A percentile compares a stretch with the other conserved stretches of the same genome.
These are phyloP conservation scores for Cremastobaeus sp. DNA, from an alignment of 2,888 invertebrate genomes.

Conservation along the genomic window DNA sequence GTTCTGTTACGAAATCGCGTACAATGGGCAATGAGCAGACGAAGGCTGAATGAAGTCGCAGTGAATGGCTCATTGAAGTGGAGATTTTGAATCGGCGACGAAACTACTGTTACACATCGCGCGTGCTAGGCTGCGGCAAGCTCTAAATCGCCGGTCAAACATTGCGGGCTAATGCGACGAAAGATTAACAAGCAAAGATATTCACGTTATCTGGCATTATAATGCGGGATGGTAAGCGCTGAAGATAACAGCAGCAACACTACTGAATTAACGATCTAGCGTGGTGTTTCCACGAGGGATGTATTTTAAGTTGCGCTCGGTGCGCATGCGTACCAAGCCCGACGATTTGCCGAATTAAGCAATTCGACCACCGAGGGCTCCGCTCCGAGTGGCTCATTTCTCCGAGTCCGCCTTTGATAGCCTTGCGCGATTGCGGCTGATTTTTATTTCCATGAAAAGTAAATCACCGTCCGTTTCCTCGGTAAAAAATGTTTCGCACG, in stretches of 20 bases:
- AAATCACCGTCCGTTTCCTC: too few relatives aligned
- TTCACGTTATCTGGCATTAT: conserved; percentile 53
- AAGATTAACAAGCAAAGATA: conserved; percentile 36
- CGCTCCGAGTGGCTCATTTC: not conserved
- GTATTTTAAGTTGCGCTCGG: conserved; percentile 45
- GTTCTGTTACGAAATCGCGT: conserved; percentile 19
- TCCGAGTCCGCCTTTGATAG: not conserved
- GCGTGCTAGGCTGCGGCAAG: conserved; percentile 14
- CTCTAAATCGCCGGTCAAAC: conserved; percentile 21
- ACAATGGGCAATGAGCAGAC: conserved; percentile 16
- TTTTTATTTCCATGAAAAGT: not conserved
- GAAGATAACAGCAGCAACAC: conserved; percentile 51
- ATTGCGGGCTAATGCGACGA: conserved; percentile 24
- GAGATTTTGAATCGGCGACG: conserved; percentile 4
- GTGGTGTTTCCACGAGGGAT: conserved; percentile 54
- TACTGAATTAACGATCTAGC: conserved; percentile 47
- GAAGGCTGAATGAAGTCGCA: conserved; percentile 24
- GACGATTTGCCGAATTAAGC: conserved; percentile 19
- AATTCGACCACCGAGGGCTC: not conserved
- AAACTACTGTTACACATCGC: conserved; percentile 20
- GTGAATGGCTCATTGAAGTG: conserved; percentile 19
- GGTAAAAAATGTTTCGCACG: not conserved
- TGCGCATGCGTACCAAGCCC: conserved; percentile 44
- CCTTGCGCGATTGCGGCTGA: not conserved
- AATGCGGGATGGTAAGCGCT: conserved; percentile 39